Evolutionary conservation across 2,797 vertebrate species (phyloP).

Genomic region (Squalus acanthias): DNA sequence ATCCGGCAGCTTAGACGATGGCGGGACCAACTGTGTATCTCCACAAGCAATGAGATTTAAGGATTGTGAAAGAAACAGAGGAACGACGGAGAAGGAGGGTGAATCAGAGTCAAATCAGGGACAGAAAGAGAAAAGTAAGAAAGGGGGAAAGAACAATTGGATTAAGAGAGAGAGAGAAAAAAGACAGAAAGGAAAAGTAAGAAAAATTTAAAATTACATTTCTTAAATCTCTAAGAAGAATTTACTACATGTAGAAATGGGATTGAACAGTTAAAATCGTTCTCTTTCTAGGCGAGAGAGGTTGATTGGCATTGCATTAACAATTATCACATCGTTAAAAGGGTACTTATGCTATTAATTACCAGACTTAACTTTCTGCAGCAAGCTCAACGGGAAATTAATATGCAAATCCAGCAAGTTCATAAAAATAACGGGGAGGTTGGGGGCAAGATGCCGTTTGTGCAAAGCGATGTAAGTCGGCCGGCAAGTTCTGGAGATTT

Average conservation of each 20-base stretch:
- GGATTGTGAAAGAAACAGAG: too few species aligned
- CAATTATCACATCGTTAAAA: not conserved
- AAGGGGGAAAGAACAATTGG: not conserved
- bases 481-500: too few species aligned
- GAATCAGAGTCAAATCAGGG: not conserved
- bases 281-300: not conserved
- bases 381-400: not conserved
- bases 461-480: not conserved
- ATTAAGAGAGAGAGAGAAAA: not conserved
- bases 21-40: not conserved
- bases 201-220: not conserved
- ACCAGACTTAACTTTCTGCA: not conserved
- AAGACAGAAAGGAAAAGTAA: slow-evolving; percentile 25
- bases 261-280: not conserved
- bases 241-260: not conserved
- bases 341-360: too few species aligned
- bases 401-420: not conserved
- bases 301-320: not conserved
- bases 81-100: not conserved
- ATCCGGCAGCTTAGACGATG: not conserved
- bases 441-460: not conserved
- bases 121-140: not conserved
- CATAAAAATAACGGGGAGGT: not conserved
- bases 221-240: too few species aligned
- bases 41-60: not conserved